phyloP scores from a whole-genome alignment of 2,888 invertebrate species.

The Chymomyza fuscimana region DNA sequence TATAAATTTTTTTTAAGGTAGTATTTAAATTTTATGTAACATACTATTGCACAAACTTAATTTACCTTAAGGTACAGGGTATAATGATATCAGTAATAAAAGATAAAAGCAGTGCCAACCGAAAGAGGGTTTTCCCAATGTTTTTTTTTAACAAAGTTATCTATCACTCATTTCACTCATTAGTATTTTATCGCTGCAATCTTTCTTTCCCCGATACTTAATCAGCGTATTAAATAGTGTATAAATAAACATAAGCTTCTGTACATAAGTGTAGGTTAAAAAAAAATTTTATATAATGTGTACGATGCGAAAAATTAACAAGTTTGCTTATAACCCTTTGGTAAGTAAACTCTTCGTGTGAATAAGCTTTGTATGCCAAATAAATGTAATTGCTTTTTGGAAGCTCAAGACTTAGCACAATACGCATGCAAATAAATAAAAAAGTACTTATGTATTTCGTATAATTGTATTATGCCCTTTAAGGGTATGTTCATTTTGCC shows the following conservation, averaged over 20 bases:
- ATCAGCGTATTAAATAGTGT: not conserved
- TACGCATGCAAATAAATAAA: not conserved
- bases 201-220: not conserved
- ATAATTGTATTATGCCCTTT: not conserved
- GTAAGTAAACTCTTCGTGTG: not conserved
- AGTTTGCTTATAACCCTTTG: not conserved
- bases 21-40: too few relatives aligned
- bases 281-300: not conserved
- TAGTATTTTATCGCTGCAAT: not conserved
- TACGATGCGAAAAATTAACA: not conserved
- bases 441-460: not conserved
- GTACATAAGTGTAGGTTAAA: too few relatives aligned
- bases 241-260: too few relatives aligned
- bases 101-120: not conserved
- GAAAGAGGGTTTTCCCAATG: not conserved
- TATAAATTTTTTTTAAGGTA: too few relatives aligned
- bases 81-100: too few relatives aligned
- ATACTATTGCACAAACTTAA: too few relatives aligned
- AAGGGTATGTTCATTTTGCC: too few relatives aligned
- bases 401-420: not conserved
- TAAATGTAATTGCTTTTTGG: not conserved
- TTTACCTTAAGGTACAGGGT: too few relatives aligned
- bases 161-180: not conserved
- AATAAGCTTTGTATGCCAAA: not conserved
- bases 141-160: not conserved